Base-by-base conservation (phyloP, 2,888 invertebrate species). In the Chrysopilus asiliformis region DNA sequence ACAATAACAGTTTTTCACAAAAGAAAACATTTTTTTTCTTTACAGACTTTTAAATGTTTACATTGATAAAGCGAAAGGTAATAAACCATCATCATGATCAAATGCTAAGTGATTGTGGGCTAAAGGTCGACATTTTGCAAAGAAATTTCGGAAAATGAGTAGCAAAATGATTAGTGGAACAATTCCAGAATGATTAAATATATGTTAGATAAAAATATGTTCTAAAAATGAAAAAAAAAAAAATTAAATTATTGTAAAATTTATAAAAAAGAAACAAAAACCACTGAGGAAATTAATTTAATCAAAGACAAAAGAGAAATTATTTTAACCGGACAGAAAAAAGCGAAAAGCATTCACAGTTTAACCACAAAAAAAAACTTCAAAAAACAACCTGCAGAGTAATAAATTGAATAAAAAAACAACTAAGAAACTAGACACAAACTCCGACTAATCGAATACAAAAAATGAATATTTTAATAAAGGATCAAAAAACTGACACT, bases 21-120 rank as follows among this genome's bases (percentile, higher is more conserved):
- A n/a, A n/a, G n/a, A n/a, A n/a, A n/a, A n/a, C n/a, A n/a, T n/a
- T n/a, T n/a, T n/a, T n/a, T 22, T 22, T 22, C 10, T 22, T 45
- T 43, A 7, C 34, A 52, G 52, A 48, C 45, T 52, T 19, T 43
- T 52, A 18, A 48, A 52, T 42, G 52, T 52, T 32, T 52, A 52
- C 39, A 52, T 52, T 45, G 47, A 46, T 32, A 52, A 52, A 42
- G 46, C 45, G 35, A 46, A 46, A 45, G 44, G 45, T 25, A 41
- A 43, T 24, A 49, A 47, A 41, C 39, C 48, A 40, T 46, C 47
- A 45, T 52, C 50, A 48, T 49, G 49, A 50, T 50, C 48, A 41
- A 49, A 48, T 48, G 47, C 49, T 43, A 50, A 50, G 50, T 52
- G 52, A 52, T 52, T 52, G 45, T 45, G 49, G 47, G 45, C 45